A percentile compares a stretch with the other conserved stretches of the same genome.
phyloP scores from a whole-genome alignment of 2,797 vertebrate genomes.

The Anabacerthia variegaticeps region DNA sequence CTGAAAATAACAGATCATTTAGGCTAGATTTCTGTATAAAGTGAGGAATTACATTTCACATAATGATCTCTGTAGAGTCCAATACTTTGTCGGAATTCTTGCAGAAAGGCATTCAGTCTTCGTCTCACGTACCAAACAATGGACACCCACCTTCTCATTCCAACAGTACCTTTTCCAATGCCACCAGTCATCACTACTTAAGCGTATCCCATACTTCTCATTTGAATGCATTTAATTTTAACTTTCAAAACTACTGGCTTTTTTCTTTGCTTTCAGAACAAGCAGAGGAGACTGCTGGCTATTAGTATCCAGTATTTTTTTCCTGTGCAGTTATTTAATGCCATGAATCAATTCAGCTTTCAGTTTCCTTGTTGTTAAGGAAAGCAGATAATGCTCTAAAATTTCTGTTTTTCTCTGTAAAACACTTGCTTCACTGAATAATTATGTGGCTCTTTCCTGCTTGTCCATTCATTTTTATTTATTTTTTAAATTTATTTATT shows the following conservation, averaged over 20 bases:
- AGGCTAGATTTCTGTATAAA: background rate
- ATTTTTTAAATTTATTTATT: background rate
- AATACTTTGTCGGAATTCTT: background rate
- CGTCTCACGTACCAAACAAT: constrained; percentile 15
- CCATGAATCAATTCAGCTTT: background rate
- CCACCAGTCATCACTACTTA: background rate
- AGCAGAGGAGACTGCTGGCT: background rate
- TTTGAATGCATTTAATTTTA: constrained; percentile 9
- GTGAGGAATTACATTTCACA: background rate
- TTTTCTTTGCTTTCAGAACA: constrained; percentile 12
- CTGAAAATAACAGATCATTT: background rate
- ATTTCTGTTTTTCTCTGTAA: background rate
- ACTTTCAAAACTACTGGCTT: background rate
- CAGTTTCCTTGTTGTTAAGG: background rate
- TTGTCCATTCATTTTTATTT: background rate
- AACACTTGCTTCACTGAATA: background rate
- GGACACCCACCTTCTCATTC: background rate
- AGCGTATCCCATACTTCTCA: background rate
- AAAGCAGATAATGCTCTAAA: background rate
- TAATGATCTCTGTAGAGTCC: background rate
- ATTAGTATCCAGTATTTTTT: background rate
- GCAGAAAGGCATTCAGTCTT: background rate
- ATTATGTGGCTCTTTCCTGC: background rate
- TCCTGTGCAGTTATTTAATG: background rate
- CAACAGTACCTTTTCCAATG: background rate